Conservation (phyloP, 2,113 vertebrate species). For the Mellivora capensis region DNA sequence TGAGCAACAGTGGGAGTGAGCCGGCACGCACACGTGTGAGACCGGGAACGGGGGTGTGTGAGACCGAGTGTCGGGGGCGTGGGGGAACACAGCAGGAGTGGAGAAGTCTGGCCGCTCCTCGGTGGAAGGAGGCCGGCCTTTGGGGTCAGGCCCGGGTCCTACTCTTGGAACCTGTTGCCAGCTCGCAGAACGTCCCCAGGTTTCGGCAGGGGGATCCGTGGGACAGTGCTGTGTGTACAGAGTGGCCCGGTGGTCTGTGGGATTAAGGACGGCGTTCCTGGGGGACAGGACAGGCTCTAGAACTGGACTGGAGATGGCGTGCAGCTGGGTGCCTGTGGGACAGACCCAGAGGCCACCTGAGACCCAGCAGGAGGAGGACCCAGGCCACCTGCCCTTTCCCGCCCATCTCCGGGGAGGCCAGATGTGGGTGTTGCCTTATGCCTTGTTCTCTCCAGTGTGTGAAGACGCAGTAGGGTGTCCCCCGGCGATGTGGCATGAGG, state of each 20-base stretch:
- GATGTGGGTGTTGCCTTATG: no score
- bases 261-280: accelerated
- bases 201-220: accelerated
- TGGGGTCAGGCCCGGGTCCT: neutral
- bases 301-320: neutral
- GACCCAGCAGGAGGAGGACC: neutral
- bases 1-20: neutral
- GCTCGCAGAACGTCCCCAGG: neutral
- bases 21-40: neutral
- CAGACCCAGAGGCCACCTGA: neutral
- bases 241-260: accelerated
- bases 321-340: neutral
- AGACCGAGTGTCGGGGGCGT: accelerated
- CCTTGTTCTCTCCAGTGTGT: neutral
- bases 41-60: no score
- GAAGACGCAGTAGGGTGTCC: neutral
- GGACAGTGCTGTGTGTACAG: accelerated
- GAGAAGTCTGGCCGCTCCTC: neutral
- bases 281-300: neutral
- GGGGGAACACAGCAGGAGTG: neutral
- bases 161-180: neutral
- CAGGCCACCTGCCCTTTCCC: neutral
- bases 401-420: neutral
- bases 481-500: accelerated
- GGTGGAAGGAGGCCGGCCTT: neutral